A percentile compares a stretch with the other conserved stretches of the same genome.
Conservation (phyloP, 2,113 vertebrate genomes). For the Lota lota region DNA sequence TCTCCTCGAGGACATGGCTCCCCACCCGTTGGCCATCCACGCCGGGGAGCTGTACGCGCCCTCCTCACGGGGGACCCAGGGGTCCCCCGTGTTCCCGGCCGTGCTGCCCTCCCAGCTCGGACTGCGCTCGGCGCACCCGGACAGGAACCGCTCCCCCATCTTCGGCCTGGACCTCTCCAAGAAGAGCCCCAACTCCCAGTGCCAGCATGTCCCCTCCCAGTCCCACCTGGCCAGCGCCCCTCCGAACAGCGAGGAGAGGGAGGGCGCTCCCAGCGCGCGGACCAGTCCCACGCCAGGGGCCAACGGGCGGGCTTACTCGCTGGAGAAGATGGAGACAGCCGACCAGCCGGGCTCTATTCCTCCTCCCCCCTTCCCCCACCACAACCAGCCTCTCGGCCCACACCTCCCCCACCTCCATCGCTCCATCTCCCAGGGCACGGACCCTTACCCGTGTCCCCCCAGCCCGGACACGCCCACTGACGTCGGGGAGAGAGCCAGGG, state of each 20-base stretch:
- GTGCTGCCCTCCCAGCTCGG: conserved; percentile 72
- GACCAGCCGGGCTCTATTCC: conserved; percentile 56
- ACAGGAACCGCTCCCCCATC: conserved; percentile 88
- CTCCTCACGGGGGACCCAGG: conserved; percentile 74
- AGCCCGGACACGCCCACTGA: conserved; percentile 81
- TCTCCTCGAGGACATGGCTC: conserved; percentile 72
- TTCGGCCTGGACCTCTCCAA: conserved; percentile 95
- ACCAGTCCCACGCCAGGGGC: conserved; percentile 74
- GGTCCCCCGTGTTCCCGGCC: conserved; percentile 76
- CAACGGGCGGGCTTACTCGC: conserved; percentile 71
- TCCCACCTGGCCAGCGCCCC: conserved; percentile 69
- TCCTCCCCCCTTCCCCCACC: conserved; percentile 68
- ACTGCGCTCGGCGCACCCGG: conserved; percentile 63
- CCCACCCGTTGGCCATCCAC: conserved; percentile 81
- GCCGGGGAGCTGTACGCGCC: conserved; percentile 89
- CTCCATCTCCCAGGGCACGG: conserved; percentile 62
- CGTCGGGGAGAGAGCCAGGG: conserved; percentile 63
- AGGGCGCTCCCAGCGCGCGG: conserved; percentile 71
- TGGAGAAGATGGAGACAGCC: conserved; percentile 71
- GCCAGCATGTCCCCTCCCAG: conserved; percentile 64
- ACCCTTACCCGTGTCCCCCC: conserved; percentile 65
- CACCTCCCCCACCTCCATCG: conserved; percentile 70
- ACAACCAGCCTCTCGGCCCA: conserved; percentile 69
- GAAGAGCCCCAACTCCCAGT: conserved; percentile 86
- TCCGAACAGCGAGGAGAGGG: conserved; percentile 68